phyloP scores from a whole-genome alignment of 2,888 invertebrate species.

The Drosophila pegasa region DNA sequence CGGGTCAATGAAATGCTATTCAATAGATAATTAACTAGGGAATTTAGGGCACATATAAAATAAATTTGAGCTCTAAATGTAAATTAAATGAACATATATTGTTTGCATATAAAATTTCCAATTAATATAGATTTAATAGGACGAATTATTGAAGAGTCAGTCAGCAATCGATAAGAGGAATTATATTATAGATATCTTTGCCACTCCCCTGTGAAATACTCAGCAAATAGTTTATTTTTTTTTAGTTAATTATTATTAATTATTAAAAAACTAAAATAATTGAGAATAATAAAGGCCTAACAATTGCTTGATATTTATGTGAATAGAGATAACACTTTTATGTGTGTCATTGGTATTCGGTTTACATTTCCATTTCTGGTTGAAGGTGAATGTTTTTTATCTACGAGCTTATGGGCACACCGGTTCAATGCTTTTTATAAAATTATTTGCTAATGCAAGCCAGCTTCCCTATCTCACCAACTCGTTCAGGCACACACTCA shows the following conservation, averaged over 20 bases:
- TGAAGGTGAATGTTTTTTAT: conserved; percentile 21
- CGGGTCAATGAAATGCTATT: background rate
- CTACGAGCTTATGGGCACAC: conserved; percentile 24
- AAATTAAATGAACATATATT: background rate
- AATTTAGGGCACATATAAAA: background rate
- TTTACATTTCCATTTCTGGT: conserved; percentile 26
- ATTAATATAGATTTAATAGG: background rate
- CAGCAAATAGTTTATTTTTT: too few species aligned
- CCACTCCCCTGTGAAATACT: background rate
- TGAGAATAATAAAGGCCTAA: background rate
- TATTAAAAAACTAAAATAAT: background rate
- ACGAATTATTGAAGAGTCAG: background rate
- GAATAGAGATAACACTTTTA: background rate
- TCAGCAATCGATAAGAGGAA: background rate
- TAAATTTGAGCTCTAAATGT: background rate
- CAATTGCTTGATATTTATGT: background rate
- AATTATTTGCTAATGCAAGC: conserved; percentile 49
- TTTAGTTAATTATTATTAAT: too few species aligned
- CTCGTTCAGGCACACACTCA: conserved; percentile 7
- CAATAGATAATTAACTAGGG: background rate
- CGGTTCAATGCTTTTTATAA: conserved; percentile 47
- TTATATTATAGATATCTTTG: background rate
- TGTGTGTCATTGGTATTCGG: background rate
- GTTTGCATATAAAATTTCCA: background rate
- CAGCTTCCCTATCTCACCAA: conserved; percentile 3